Conservation (phyloP, 2,113 vertebrate species). For the Istiophorus platypterus region DNA sequence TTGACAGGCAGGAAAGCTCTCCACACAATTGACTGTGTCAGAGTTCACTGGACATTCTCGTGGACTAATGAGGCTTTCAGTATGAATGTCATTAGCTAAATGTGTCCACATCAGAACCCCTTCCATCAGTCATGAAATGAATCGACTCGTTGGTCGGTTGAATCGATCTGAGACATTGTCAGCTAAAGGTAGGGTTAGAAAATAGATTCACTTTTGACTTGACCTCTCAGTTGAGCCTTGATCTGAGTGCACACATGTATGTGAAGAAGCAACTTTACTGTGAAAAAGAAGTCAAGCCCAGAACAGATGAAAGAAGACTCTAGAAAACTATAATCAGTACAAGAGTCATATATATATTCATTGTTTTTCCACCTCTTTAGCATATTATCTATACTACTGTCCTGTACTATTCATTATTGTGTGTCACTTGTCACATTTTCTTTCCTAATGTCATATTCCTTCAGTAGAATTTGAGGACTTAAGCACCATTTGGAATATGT, state of each 20-base stretch:
- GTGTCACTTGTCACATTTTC: slow-evolving; percentile 21
- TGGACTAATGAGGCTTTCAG: slow-evolving; percentile 13
- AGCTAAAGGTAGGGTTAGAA: background rate
- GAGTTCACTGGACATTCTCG: slow-evolving; percentile 33
- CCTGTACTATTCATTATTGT: slow-evolving; percentile 28
- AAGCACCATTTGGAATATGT: slow-evolving; percentile 28
- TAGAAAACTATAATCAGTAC: background rate
- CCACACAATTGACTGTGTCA: slow-evolving; percentile 44
- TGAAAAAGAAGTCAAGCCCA: background rate
- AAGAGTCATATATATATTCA: background rate
- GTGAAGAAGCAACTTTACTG: background rate
- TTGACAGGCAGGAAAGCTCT: background rate
- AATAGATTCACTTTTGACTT: slow-evolving; percentile 9
- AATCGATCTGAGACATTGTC: slow-evolving; percentile 35
- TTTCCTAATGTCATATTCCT: slow-evolving; percentile 15
- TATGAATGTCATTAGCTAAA: slow-evolving; percentile 57
- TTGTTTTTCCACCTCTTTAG: background rate
- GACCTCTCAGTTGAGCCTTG: background rate
- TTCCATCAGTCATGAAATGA: slow-evolving; percentile 17
- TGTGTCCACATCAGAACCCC: slow-evolving; percentile 38
- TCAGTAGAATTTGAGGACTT: slow-evolving; percentile 35
- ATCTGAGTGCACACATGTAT: background rate
- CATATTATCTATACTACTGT: background rate
- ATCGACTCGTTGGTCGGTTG: slow-evolving; percentile 24
- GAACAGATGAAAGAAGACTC: background rate